phyloP scores from a whole-genome alignment of 2,797 vertebrate species.

The Mormyrops attenuatus region DNA sequence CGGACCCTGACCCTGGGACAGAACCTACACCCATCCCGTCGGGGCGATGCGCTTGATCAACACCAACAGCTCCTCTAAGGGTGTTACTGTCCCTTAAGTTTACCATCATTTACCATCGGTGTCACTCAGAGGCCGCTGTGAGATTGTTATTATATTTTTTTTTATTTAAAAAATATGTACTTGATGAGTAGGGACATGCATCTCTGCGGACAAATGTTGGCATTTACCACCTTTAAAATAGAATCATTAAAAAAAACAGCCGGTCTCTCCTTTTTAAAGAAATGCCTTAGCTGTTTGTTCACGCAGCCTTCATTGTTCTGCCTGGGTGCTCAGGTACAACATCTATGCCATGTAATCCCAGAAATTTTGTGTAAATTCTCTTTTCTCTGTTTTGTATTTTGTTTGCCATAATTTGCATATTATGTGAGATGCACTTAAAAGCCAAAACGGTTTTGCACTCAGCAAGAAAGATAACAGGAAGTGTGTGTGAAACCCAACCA shows the following conservation, averaged over 20 bases:
- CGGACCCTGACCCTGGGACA: neutral
- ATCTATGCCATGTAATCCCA: neutral
- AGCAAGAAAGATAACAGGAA: neutral
- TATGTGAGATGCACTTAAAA: neutral
- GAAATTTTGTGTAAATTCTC: neutral
- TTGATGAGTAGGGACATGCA: neutral
- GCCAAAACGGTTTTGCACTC: neutral
- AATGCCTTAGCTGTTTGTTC: neutral
- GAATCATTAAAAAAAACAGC: neutral
- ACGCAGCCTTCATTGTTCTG: neutral
- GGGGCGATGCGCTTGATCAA: neutral
- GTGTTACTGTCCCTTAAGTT: neutral
- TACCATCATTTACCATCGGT: neutral
- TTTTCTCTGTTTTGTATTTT: neutral
- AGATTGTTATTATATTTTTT: neutral
- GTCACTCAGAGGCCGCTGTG: neutral
- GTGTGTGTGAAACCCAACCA: neutral
- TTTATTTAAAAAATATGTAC: neutral
- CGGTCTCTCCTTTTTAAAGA: neutral
- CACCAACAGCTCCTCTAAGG: neutral
- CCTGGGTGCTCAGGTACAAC: neutral
- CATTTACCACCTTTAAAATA: neutral
- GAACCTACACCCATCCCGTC: neutral
- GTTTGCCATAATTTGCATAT: neutral
- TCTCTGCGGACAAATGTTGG: neutral